Base-by-base conservation (phyloP, 1,140 invertebrate species). In the Macrocentrus cingulum region DNA sequence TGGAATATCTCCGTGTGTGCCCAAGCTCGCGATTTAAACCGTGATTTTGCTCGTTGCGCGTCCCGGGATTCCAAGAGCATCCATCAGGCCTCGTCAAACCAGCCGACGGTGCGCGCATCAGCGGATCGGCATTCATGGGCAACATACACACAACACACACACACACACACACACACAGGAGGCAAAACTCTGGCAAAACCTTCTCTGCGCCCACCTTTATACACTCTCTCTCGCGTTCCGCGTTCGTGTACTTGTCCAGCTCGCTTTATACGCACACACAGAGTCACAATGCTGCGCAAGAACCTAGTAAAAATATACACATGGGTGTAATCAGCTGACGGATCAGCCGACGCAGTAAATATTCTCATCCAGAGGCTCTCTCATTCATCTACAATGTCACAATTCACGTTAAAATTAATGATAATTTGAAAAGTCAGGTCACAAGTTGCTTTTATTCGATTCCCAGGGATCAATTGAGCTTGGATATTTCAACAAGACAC, bases 31-130 rank as follows among this genome's bases (percentile, higher is more conserved):
- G 50, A 76, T 75, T 77, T 70, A 73, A 76, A 74, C 68, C 67
- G 68, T 66, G 76, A 78, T 78, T 74, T 76, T 71, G 72, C 69
- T 72, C 67, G 72, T 76, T 75, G 69, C 64, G 63, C 71, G 70
- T 68, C 75, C 74, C 64, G 67, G 65, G 71, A 77, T 77, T 71
- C 72, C 74, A 72, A 61, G 67, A 67, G 75, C 75, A 79, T 77
- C 76, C 76, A 79, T 78, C 76, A 78, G 75, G 64, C 62, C 70
- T 78, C 75, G 75, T 77, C 75, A 78, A 78, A 78, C 74, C 75
- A 75, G 71, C 76, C 71, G 74, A 76, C 72, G 62, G 57, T 71
- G 59, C n/a, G 56, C 53, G 66, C 76, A 77, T 78, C 76, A 71
- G 72, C 49, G 59, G 70, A 78, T 78, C 76, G 72, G 69, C 67